Evolutionary conservation across 2,113 vertebrate genomes (phyloP).

Genomic region (Chaetops frenatus): DNA sequence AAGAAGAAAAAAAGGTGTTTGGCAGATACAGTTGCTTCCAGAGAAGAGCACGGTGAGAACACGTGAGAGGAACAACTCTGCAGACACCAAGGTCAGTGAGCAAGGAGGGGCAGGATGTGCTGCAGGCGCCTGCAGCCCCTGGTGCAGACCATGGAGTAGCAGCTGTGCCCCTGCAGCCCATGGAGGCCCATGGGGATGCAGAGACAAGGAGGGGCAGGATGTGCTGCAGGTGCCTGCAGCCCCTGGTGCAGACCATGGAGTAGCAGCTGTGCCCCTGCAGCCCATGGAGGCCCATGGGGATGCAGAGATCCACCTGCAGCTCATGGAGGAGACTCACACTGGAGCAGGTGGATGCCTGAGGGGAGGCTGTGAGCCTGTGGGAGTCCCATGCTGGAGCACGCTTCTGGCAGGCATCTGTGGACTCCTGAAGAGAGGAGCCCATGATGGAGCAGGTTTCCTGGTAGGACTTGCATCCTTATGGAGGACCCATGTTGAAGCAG

Average conservation of each 20-base stretch:
- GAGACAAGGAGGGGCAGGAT: too few species aligned
- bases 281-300: too few species aligned
- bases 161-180: neutral
- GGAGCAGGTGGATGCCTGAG: neutral
- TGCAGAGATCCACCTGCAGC: neutral
- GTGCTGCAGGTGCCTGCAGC: neutral
- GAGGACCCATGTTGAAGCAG: neutral
- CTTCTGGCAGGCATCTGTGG: neutral
- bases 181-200: too few species aligned
- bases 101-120: too few species aligned
- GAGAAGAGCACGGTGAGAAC: neutral
- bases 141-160: neutral
- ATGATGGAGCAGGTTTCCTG: neutral
- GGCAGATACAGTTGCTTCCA: neutral
- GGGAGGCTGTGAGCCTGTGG: neutral
- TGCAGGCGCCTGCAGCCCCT: neutral
- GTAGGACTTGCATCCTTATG: neutral
- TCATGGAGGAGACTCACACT: rapidly evolving
- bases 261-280: neutral
- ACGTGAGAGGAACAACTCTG: neutral
- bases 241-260: rapidly evolving
- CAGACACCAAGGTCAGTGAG: neutral
- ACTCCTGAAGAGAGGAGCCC: neutral
- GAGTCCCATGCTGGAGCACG: neutral
- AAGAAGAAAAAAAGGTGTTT: neutral